phyloP scores from a whole-genome alignment of 1,140 invertebrate species.

The Drosophila mojavensis region DNA sequence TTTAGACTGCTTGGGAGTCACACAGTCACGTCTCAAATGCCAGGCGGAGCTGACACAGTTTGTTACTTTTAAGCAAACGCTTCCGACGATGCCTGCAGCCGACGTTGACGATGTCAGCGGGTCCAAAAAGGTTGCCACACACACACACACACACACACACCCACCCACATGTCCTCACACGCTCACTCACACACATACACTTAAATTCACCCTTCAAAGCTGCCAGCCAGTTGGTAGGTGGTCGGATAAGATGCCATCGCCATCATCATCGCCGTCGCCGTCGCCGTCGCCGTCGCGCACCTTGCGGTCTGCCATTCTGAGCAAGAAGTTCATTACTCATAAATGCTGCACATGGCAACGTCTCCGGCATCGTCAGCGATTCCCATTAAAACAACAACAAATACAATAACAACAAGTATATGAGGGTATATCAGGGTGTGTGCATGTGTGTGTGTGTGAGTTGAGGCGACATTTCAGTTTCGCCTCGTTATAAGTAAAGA shows the following conservation, averaged over 20 bases:
- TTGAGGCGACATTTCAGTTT: slow-evolving; percentile 36
- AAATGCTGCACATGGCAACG: slow-evolving; percentile 76
- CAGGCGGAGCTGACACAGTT: slow-evolving; percentile 78
- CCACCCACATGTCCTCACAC: too few species aligned
- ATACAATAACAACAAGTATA: slow-evolving; percentile 42
- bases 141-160: slow-evolving; percentile 9
- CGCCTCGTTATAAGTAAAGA: slow-evolving; percentile 77
- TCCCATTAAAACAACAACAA: slow-evolving; percentile 58
- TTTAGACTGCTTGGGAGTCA: slow-evolving; percentile 47
- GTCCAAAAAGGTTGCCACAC: slow-evolving; percentile 68
- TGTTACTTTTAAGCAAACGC: slow-evolving; percentile 74
- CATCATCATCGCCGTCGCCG: slow-evolving; percentile 23
- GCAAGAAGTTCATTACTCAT: slow-evolving; percentile 81
- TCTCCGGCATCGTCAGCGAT: slow-evolving; percentile 37
- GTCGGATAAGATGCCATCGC: slow-evolving; percentile 36
- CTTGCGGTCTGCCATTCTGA: slow-evolving; percentile 78
- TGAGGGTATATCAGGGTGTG: background rate
- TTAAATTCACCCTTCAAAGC: slow-evolving; percentile 59
- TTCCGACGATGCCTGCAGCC: slow-evolving; percentile 60
- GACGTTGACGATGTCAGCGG: slow-evolving; percentile 54
- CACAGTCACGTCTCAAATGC: slow-evolving; percentile 77
- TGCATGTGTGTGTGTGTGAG: too few species aligned
- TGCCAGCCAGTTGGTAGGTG: slow-evolving; percentile 34
- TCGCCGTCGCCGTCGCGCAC: slow-evolving; percentile 59
- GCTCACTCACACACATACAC: slow-evolving; percentile 20